These are phyloP conservation scores for Clistopyga incitator DNA, from an alignment of 2,888 invertebrate species.

Conservation along the genomic window DNA sequence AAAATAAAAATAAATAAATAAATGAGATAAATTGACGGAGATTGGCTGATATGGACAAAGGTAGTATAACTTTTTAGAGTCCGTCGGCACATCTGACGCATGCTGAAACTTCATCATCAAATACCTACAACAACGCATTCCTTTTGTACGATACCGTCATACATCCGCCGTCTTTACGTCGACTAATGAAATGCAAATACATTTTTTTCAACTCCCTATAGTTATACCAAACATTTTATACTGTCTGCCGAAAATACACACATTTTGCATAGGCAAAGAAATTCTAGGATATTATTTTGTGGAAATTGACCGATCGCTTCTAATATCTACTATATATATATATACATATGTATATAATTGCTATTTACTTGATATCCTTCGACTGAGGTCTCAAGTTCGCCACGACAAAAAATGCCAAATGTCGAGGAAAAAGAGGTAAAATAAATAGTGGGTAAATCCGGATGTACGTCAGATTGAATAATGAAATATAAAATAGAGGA, in stretches of 20 bases:
- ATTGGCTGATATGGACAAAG: neutral
- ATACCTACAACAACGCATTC: conserved; percentile 3
- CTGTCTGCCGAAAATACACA: neutral
- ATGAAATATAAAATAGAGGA: neutral
- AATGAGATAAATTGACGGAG: too few relatives aligned
- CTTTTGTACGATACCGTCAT: conserved; percentile 17
- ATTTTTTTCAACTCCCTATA: conserved; percentile 39
- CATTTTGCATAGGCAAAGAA: neutral
- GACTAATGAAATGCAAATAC: neutral
- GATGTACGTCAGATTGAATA: neutral
- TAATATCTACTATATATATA: neutral
- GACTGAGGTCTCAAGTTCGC: conserved; percentile 2
- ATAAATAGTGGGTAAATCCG: neutral
- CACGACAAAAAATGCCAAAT: neutral
- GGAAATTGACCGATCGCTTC: conserved; percentile 11
- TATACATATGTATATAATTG: neutral
- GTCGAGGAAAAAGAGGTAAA: conserved; percentile 12
- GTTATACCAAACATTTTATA: neutral
- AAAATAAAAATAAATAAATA: too few relatives aligned
- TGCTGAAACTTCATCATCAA: conserved; percentile 5
- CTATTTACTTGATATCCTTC: conserved; percentile 1
- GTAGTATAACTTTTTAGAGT: neutral
- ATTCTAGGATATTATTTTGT: neutral
- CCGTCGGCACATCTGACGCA: conserved; percentile 3
- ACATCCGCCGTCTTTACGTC: conserved; percentile 1